Evolutionary conservation across 2,888 invertebrate genomes (phyloP).

Genomic region (Gerris lacustris): DNA sequence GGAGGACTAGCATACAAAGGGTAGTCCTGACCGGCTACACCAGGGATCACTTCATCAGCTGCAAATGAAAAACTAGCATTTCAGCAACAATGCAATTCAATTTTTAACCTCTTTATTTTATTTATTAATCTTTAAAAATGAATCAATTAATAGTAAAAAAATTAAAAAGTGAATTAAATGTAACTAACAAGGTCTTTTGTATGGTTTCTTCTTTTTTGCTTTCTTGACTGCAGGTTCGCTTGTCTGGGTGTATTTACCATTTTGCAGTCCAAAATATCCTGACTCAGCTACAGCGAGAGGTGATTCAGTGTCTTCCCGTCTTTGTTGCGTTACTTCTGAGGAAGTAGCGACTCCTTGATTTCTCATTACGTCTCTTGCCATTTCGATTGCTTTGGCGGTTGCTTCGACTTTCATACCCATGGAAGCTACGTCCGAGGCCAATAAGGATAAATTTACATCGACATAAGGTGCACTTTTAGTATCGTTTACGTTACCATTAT

Average conservation of each 20-base stretch:
- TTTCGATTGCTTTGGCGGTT: constrained; percentile 15
- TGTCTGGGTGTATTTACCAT: not conserved
- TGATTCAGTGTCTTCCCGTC: not conserved
- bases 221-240: not conserved
- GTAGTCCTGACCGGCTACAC: constrained; percentile 34
- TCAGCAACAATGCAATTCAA: not conserved
- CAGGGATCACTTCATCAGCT: constrained; percentile 33
- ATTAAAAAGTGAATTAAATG: not conserved
- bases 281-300: not conserved
- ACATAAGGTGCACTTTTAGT: no score
- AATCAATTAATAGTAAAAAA: not conserved
- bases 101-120: not conserved
- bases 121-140: not conserved
- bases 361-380: constrained; percentile 9
- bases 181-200: not conserved
- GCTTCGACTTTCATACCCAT: constrained; percentile 18
- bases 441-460: constrained; percentile 12
- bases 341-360: not conserved
- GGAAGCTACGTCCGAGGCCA: constrained; percentile 17
- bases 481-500: no score
- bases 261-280: not conserved
- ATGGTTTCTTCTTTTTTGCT: not conserved
- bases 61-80: constrained; percentile 10
- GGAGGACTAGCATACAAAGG: constrained; percentile 30
- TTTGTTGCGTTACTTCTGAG: not conserved